Evolutionary conservation across 2,888 invertebrate species (phyloP), one percentile per base, ranked within the genome.

Genomic region (Allophyes oxyacanthae): DNA sequence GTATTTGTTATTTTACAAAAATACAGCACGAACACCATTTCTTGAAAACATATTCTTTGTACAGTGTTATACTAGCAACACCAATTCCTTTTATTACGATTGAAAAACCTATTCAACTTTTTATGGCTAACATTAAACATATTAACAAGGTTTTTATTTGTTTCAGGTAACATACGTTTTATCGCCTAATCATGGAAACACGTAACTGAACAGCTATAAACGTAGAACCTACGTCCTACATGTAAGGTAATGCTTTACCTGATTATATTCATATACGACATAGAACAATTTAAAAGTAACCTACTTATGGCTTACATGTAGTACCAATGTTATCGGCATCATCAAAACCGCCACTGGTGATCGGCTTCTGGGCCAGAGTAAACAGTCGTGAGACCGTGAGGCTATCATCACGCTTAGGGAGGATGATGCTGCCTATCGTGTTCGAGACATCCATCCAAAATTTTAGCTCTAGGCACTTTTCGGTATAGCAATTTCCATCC

Each of bases 101-200:
- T 59, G 59, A 57, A 59, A 69, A 72, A 54, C 55, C 51, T 56
- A 58, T 63, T 70, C 28, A 28, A 38, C 15, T 28, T 60, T 72
- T 70, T 66, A 74, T 48, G 44, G 43, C 3, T 33, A 28, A 60
- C 70, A 70, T 66, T 64, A 67, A 64, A 66, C 59, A 55, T 69
- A 68, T 58, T 67, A 77, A 74, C 60, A 64, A 55, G 20, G 40
- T 41, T 67, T 66, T 70, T 76, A 68, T 77, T 72, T 81, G 69
- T 81, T 81, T 58, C 82, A 82, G 82, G 82, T 82, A 82, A 63
- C 71, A 70, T 55, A 59, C 53, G 45, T 54, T 64, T 73, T 78
- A 79, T 78, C 50, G 54, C 45, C 64, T 65, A 59, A 72, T 69
- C 67, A 67, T 63, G 61, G 58, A 64, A 65, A 63, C 58, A 53